Evolutionary conservation across 2,113 vertebrate genomes (phyloP).

Genomic region (Corynorhinus townsendii): DNA sequence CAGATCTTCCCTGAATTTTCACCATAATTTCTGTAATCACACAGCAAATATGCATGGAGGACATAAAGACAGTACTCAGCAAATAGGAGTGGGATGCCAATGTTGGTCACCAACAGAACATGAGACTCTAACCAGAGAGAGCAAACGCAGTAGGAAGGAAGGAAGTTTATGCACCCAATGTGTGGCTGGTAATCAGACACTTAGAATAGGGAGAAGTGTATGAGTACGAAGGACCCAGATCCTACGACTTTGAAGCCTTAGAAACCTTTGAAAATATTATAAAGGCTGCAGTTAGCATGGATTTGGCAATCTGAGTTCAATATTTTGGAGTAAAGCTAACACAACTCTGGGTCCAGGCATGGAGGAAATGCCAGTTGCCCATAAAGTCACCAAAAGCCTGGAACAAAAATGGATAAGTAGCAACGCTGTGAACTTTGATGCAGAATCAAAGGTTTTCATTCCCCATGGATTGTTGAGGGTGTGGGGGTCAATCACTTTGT

Average conservation of each 20-base stretch:
- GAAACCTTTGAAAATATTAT: not conserved
- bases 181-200: not conserved
- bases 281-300: not conserved
- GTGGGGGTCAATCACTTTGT: not conserved
- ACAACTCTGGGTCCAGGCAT: not conserved
- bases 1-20: not conserved
- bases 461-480: rapidly evolving
- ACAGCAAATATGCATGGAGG: not conserved
- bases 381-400: not conserved
- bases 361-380: not conserved
- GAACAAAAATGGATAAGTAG: not conserved
- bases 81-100: not conserved
- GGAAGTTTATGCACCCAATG: not conserved
- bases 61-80: not conserved
- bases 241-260: not conserved
- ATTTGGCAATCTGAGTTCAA: not conserved
- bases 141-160: not conserved
- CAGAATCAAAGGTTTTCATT: not conserved
- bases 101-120: not conserved
- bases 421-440: not conserved
- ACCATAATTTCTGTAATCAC: not conserved
- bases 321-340: not conserved
- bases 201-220: not conserved
- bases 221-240: not conserved
- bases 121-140: not conserved